Evolutionary conservation across 1,140 invertebrate genomes (phyloP), one percentile per base, ranked within the genome.

Genomic region (Vanessa tameamea): DNA sequence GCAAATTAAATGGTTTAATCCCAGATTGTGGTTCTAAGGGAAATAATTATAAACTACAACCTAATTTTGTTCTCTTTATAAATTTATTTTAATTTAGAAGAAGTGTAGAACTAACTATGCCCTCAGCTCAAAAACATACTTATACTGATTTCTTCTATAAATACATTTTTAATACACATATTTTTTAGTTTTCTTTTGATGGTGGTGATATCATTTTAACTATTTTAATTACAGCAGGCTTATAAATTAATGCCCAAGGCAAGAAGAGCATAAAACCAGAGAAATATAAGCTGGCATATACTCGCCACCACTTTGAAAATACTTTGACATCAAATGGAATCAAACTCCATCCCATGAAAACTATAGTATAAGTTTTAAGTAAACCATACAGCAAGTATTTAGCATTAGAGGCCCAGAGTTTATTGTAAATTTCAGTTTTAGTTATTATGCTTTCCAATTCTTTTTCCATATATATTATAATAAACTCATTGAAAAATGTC

Each of bases 401-500:
- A 13, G 88, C 80, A 20, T 80, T 77, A 20, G 88, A 92, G 3
- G 81, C 71, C 78, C 94, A 93, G 65, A 95, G 66, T 37, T 82
- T 83, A 23, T 93, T 72, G 73, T 95, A 87, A 15, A 88, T 83
- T 74, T 91, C 80, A 64, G 94, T 94, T 72, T 91, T 94, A 47
- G 87, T 83, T 12, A 95, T 78, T 51, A 95, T 94, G 8, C 83
- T 77, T 83, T 94, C 93, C 2, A 95, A 80, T 91, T 95, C 97
- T 93, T 96, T 97, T 85, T 99, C 98, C 78, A 96, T 95, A 76
- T 95, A 96, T 84, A 98, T 97, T 55, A 98, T 95, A 23, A 97
- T 88, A 82, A 99, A 99, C 87, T 99, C 98, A 87, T 98, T 96
- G 53, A 97, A 95, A 92, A 99, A 99, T 59, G 96, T 96, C 77